Evolutionary conservation across 2,113 vertebrate species (phyloP).

Genomic region (Ahaetulla prasina): DNA sequence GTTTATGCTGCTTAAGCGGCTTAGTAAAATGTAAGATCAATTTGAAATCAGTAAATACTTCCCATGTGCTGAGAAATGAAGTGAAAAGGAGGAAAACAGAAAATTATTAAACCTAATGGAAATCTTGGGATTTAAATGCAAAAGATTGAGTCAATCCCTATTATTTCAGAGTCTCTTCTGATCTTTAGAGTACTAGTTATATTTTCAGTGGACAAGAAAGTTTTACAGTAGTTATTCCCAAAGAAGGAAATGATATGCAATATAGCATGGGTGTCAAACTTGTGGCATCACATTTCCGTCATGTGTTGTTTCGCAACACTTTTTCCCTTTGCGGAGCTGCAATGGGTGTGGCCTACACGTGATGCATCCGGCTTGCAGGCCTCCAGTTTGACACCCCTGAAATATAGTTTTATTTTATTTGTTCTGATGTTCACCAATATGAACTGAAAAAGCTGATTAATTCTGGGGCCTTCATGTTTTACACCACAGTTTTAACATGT

Average conservation of each 20-base stretch:
- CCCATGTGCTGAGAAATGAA: not conserved
- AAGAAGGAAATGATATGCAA: not conserved
- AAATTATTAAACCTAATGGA: not conserved
- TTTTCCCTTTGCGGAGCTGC: no score
- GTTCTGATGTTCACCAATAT: not conserved
- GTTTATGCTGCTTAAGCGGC: not conserved
- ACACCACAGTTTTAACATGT: not conserved
- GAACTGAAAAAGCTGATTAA: not conserved
- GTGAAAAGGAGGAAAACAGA: not conserved
- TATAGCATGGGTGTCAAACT: no score
- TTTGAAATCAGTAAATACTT: not conserved
- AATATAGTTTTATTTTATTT: not conserved
- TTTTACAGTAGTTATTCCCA: not conserved
- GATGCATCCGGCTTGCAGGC: no score
- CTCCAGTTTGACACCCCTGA: not conserved
- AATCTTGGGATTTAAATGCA: not conserved
- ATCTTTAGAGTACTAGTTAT: constrained; percentile 9
- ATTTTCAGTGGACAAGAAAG: constrained; percentile 29
- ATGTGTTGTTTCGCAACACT: rapidly evolving
- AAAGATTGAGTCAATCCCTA: not conserved
- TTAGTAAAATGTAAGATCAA: not conserved
- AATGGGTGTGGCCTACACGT: no score
- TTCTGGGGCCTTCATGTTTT: not conserved
- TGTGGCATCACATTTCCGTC: no score
- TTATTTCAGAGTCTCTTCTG: constrained; percentile 14